Evolutionary conservation across 2,888 invertebrate species (phyloP), one percentile per base, ranked within the genome.

Genomic region (Hydriomena furcata): DNA sequence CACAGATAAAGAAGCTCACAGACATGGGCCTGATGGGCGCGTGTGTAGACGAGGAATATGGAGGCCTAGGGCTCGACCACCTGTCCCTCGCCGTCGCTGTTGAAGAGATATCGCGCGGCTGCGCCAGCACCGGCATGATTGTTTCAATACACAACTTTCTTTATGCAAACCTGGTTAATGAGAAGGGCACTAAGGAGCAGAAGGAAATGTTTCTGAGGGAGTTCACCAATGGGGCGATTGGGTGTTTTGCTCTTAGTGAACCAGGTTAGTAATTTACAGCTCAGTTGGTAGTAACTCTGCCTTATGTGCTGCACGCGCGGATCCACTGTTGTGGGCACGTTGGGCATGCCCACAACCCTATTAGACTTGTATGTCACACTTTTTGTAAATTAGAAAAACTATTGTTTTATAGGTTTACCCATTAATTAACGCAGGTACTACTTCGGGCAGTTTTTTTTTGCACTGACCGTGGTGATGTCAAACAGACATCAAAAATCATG

Each of bases 241-340:
- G 96, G 1, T 95, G 95, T 72, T 96, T 96, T 84, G 95, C 94
- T 13, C 85, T 96, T 24, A 95, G 95, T 82, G 95, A 96, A 85
- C 93, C 95, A 63, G 94, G 94, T 94, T 66, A 61, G 71, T 65
- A 24, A 48, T 2, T 3, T 4, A 17, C 17, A 17, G 3, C 7
- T n/a, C n/a, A n/a, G n/a, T n/a, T n/a, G n/a, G n/a, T n/a, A n/a
- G n/a, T n/a, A n/a, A n/a, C n/a, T n/a, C n/a, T n/a, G n/a, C n/a
- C n/a, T n/a, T n/a, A n/a, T n/a, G n/a, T n/a, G n/a, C n/a, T n/a
- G n/a, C n/a, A n/a, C n/a, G n/a, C n/a, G n/a, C n/a, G n/a, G n/a
- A n/a, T n/a, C n/a, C n/a, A n/a, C n/a, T n/a, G n/a, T n/a, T n/a
- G n/a, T n/a, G n/a, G n/a, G n/a, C n/a, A n/a, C n/a, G n/a, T n/a